Percentiles rank a stretch among this genome's conserved stretches.
Conservation (phyloP, 2,797 vertebrate genomes). For the Anableps anableps region DNA sequence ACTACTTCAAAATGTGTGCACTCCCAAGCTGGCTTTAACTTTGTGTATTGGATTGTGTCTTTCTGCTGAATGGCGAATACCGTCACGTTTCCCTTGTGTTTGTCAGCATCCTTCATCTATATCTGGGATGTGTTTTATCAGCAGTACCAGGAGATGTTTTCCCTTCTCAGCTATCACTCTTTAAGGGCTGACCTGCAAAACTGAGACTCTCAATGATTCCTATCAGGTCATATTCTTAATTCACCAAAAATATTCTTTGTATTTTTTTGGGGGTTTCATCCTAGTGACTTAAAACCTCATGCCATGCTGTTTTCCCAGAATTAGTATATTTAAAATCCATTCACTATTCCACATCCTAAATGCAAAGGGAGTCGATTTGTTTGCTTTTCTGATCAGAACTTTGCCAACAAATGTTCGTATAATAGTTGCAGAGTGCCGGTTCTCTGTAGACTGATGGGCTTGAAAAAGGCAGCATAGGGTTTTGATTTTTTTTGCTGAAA, state of each 20-base stretch:
- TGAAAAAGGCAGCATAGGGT: slow-evolving; percentile 24
- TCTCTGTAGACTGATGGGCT: slow-evolving; percentile 14
- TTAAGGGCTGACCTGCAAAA: background rate
- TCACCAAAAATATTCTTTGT: background rate
- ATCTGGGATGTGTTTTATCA: slow-evolving; percentile 3
- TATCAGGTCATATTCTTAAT: background rate
- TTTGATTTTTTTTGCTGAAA: slow-evolving; percentile 16
- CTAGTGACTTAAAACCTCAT: background rate
- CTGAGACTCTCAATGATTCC: background rate
- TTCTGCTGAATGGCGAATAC: background rate
- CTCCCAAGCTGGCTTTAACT: background rate
- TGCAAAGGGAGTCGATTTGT: background rate
- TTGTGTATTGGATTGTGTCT: background rate
- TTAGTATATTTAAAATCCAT: background rate
- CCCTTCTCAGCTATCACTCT: background rate
- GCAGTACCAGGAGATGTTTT: background rate
- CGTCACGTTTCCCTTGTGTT: slow-evolving; percentile 5
- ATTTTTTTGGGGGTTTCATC: slow-evolving; percentile 13
- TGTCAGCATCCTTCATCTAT: slow-evolving; percentile 6
- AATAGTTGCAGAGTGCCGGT: background rate
- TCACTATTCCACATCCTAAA: slow-evolving; percentile 1
- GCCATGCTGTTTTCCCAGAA: background rate
- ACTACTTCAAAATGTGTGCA: background rate
- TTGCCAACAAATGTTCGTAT: slow-evolving; percentile 1
- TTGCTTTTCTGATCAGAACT: slow-evolving; percentile 9